Conservation (phyloP, 2,797 vertebrate genomes). For the Crax fasciolata region DNA sequence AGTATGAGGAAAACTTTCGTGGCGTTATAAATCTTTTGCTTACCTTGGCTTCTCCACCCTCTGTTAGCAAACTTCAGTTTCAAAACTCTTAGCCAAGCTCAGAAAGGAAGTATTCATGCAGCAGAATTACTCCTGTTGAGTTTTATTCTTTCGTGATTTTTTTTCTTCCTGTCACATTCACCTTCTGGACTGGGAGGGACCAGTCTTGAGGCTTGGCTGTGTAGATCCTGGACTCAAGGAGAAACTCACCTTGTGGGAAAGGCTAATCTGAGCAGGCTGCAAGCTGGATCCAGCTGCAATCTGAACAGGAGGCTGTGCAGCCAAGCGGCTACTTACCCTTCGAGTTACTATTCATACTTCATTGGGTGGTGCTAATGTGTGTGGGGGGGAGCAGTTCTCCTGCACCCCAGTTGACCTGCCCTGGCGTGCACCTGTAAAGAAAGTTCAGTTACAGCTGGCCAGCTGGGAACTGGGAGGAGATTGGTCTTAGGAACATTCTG, state of each 20-base stretch:
- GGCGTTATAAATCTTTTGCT: constrained; percentile 56
- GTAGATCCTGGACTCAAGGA: constrained; percentile 13
- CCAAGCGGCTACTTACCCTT: background rate
- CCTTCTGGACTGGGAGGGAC: background rate
- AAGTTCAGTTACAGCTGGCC: background rate
- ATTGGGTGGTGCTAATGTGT: background rate
- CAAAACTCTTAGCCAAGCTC: background rate
- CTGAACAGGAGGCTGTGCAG: background rate
- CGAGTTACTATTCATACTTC: background rate
- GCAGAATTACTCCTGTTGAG: background rate
- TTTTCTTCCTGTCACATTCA: background rate
- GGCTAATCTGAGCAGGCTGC: background rate
- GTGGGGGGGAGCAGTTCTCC: background rate
- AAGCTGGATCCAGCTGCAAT: background rate
- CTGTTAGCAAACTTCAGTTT: constrained; percentile 5
- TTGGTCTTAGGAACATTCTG: background rate
- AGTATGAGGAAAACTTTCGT: constrained; percentile 49
- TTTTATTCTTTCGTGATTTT: background rate
- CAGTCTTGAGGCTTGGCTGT: background rate
- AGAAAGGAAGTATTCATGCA: background rate
- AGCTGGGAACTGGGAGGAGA: background rate
- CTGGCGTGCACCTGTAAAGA: background rate
- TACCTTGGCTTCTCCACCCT: constrained; percentile 9
- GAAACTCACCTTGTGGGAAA: constrained; percentile 40
- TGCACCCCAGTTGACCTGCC: background rate